A percentile compares a stretch with the other conserved stretches of the same genome.
Evolutionary conservation across 2,888 invertebrate species (phyloP).

Genomic region (Cyrtodaria siliqua): DNA sequence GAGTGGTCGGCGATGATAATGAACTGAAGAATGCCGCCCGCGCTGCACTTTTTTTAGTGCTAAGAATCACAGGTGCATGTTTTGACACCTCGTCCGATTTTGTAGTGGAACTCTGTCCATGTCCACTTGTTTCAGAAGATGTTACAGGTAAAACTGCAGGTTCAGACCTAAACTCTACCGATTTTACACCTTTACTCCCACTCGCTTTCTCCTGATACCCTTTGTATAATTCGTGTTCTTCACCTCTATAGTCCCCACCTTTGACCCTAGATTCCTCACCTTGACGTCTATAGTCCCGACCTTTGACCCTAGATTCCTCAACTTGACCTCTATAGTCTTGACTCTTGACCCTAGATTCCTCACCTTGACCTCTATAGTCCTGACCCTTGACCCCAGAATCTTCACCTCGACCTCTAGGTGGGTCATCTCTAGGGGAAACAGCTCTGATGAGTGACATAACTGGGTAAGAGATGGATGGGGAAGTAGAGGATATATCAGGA

Average conservation of each 20-base stretch:
- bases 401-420: too few species aligned
- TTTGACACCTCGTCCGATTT: slow-evolving; percentile 18
- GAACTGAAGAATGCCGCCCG: slow-evolving; percentile 78
- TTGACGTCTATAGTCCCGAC: too few species aligned
- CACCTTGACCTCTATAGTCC: slow-evolving; percentile 14
- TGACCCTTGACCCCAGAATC: too few species aligned
- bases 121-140: slow-evolving; percentile 36
- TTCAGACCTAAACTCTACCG: slow-evolving; percentile 50
- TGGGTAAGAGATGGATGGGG: slow-evolving; percentile 58
- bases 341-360: slow-evolving; percentile 26
- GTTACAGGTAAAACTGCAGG: slow-evolving; percentile 58
- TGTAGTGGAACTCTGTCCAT: slow-evolving; percentile 15
- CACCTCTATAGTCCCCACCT: slow-evolving; percentile 25
- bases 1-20: slow-evolving; percentile 70
- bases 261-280: slow-evolving; percentile 22
- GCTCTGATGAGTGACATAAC: slow-evolving; percentile 57
- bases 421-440: slow-evolving; percentile 45
- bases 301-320: too few species aligned
- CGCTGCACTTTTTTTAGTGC: slow-evolving; percentile 70
- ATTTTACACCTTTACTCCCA: slow-evolving; percentile 30
- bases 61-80: slow-evolving; percentile 56
- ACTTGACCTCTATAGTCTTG: too few species aligned
- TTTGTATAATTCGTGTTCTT: too few species aligned
- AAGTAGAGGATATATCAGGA: slow-evolving; percentile 44
- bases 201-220: slow-evolving; percentile 5